A percentile compares a stretch with the other conserved stretches of the same genome.
phyloP scores from a whole-genome alignment of 2,888 invertebrate genomes.

The Tetheella fluctuosa region DNA sequence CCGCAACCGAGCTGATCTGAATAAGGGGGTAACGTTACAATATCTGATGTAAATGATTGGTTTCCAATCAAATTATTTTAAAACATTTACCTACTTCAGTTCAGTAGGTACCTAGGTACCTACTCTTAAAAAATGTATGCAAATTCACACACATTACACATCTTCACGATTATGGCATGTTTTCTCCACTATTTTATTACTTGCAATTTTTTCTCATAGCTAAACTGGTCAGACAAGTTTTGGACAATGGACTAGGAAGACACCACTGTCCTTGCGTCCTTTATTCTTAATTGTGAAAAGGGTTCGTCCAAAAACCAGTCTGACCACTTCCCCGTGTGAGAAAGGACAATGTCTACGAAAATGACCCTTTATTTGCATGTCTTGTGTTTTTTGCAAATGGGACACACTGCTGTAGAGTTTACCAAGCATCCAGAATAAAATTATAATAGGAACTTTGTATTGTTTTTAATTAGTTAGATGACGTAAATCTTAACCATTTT shows the following conservation, averaged over 20 bases:
- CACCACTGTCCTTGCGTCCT: constrained; percentile 57
- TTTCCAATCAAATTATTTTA: no score
- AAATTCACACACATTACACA: no score
- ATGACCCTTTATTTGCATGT: constrained; percentile 77
- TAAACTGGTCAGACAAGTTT: constrained; percentile 71
- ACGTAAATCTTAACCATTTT: no score
- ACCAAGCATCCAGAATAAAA: constrained; percentile 15
- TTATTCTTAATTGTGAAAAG: constrained; percentile 46
- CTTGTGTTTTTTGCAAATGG: constrained; percentile 24
- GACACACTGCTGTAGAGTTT: constrained; percentile 39
- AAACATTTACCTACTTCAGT: no score
- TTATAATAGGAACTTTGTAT: background rate
- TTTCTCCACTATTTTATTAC: background rate
- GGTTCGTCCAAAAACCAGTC: constrained; percentile 75
- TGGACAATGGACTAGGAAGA: constrained; percentile 75
- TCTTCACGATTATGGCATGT: no score
- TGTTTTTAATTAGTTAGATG: no score
- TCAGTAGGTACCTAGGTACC: no score
- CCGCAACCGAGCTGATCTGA: no score
- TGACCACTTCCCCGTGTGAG: constrained; percentile 72
- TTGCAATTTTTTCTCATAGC: constrained; percentile 51
- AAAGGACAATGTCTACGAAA: constrained; percentile 60
- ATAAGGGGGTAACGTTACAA: no score
- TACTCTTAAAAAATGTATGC: no score
- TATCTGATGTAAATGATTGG: no score